phyloP scores from a whole-genome alignment of 2,113 vertebrate genomes.

The Crypturellus undulatus region DNA sequence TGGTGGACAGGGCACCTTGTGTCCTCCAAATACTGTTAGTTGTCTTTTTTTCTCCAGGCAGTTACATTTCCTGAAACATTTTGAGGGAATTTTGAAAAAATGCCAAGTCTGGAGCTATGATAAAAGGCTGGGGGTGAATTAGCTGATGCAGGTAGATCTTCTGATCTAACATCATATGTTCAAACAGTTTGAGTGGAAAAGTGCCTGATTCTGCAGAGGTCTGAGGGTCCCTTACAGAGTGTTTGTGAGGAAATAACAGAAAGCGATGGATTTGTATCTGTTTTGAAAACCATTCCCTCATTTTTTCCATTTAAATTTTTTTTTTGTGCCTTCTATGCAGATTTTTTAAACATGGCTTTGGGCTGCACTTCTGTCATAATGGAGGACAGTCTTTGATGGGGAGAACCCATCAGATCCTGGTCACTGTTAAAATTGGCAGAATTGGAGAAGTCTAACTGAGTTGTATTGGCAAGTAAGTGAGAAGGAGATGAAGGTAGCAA shows the following conservation, averaged over 20 bases:
- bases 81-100: not conserved
- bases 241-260: not conserved
- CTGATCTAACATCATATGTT: not conserved
- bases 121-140: not conserved
- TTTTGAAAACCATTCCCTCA: not conserved
- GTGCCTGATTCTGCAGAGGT: not conserved
- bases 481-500: conserved; percentile 53
- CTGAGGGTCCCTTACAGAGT: not conserved
- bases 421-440: not conserved
- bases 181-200: not conserved
- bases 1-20: not conserved
- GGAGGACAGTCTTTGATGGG: not conserved
- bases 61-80: not conserved
- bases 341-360: rapidly evolving
- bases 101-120: not conserved
- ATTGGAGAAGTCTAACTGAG: not conserved
- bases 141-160: not conserved
- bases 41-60: not conserved
- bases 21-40: not conserved
- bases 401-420: not conserved
- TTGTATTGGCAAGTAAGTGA: conserved; percentile 11
- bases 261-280: not conserved
- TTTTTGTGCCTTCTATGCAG: not conserved
- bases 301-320: too few relatives aligned
- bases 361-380: not conserved